Evolutionary conservation across 2,113 vertebrate species (phyloP), one percentile per base, ranked within the genome.

Genomic region (Shinisaurus crocodilurus): DNA sequence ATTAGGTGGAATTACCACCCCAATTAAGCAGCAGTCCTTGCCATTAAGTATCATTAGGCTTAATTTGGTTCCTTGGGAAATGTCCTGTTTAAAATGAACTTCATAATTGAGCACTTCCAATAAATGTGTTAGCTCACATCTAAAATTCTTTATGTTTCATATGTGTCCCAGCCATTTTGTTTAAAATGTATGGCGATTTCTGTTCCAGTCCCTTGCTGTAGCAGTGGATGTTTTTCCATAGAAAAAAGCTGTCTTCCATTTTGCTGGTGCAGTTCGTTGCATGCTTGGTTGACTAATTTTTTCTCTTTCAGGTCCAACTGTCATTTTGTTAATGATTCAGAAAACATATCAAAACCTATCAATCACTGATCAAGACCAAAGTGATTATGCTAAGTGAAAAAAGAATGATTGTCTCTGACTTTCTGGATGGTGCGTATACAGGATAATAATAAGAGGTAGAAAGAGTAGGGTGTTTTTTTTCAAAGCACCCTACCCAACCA

Each of bases 21-120:
- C 95, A 96, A 93, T 96, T 97, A 97, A 96, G 93, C 94, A 94
- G 92, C 93, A 96, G 92, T 95, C 93, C 92, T 96, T 96, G 92
- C 95, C 93, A 96, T 94, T 97, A 94, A 94, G 94, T 94, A 91
- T 96, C 92, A 96, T 97, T 95, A 95, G 93, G 93, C 95, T 97
- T 97, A 97, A 97, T 96, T 97, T 96, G 96, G 91, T 96, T 95
- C 92, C 95, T 87, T 91, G 94, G 95, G 97, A 96, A 97, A 91
- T 91, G 91, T 94, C 92, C 94, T 91, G 92, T 94, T 96, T 97
- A 96, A 96, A 70, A 88, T 69, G 25, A 82, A 95, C 95, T 94
- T 94, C 85, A 92, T 96, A 89, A 95, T 95, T 93, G 95, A 96
- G 74, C 90, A 96, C 91, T 95, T 96, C 94, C 94, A 96, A 96